Evolutionary conservation across 1,140 invertebrate species (phyloP).

Genomic region (Neodiprion fabricii): DNA sequence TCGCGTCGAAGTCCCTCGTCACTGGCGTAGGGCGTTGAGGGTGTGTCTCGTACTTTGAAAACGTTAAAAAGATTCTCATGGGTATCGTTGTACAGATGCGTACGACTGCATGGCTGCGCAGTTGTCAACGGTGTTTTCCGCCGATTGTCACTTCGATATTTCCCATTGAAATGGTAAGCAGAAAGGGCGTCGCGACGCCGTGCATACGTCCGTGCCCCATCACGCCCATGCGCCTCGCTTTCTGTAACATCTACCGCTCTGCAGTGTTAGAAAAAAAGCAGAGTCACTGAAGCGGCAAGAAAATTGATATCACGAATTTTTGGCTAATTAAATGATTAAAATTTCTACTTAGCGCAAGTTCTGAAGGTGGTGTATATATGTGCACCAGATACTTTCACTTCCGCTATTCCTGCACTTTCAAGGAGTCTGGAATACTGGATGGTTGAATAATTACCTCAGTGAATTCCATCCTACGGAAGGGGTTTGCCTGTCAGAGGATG

Average conservation of each 20-base stretch:
- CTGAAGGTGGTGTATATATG: no score
- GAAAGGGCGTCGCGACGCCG: conserved; percentile 41
- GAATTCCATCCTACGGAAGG: no score
- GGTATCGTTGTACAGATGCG: conserved; percentile 49
- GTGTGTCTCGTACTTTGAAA: neutral
- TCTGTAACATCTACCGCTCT: conserved; percentile 29
- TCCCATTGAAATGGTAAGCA: conserved; percentile 54
- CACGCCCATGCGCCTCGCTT: conserved; percentile 39
- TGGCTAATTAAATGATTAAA: no score
- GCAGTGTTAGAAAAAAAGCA: no score
- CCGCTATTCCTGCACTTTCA: no score
- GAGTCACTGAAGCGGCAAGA: no score
- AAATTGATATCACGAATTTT: no score
- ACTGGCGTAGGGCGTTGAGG: neutral
- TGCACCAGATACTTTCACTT: no score
- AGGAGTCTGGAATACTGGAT: no score
- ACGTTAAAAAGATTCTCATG: conserved; percentile 46
- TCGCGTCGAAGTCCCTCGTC: neutral
- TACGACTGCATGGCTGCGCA: neutral
- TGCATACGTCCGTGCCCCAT: conserved; percentile 32
- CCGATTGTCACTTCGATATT: conserved; percentile 46
- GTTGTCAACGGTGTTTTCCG: conserved; percentile 27
- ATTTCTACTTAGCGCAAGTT: no score
- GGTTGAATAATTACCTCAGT: no score
- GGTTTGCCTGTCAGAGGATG: no score